Percentiles rank a stretch among this genome's conserved stretches.
Evolutionary conservation across 2,888 invertebrate species (phyloP).

Genomic region (Nemurella pictetii): DNA sequence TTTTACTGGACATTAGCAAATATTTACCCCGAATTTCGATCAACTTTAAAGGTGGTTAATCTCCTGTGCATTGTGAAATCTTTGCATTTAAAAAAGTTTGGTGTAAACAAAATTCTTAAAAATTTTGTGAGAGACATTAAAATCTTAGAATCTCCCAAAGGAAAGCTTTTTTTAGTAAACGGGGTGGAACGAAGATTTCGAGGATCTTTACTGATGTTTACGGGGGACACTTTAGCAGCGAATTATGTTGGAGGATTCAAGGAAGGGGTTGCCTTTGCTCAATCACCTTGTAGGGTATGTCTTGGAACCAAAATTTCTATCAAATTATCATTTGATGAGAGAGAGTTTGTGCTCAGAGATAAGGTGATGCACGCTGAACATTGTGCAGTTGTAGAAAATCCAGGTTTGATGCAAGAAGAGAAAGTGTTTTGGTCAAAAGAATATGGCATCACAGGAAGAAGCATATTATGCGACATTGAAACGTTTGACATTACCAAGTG

Average conservation of each 20-base stretch:
- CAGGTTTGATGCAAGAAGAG: not conserved
- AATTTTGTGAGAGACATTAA: too few relatives aligned
- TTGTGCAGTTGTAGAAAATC: not conserved
- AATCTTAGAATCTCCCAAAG: not conserved
- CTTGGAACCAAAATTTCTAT: not conserved
- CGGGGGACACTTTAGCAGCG: too few relatives aligned
- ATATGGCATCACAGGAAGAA: not conserved
- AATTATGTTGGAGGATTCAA: slow-evolving; percentile 19
- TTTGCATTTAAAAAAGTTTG: not conserved
- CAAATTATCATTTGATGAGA: not conserved
- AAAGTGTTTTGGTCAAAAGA: slow-evolving; percentile 17
- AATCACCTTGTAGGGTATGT: slow-evolving; percentile 4
- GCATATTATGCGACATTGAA: not conserved
- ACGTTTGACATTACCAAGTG: slow-evolving; percentile 8
- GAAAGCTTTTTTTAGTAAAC: not conserved
- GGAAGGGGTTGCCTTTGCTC: slow-evolving; percentile 1
- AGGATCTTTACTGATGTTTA: not conserved
- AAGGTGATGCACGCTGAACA: not conserved
- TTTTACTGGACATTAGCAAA: slow-evolving; percentile 4
- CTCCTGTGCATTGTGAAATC: not conserved
- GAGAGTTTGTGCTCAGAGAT: not conserved
- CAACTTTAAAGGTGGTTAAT: not conserved
- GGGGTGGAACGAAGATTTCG: not conserved
- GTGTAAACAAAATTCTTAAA: not conserved
- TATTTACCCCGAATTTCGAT: slow-evolving; percentile 5